Percentiles rank a stretch among this genome's conserved stretches.
Evolutionary conservation across 2,888 invertebrate genomes (phyloP).

Genomic region (Lysandra bellargus): DNA sequence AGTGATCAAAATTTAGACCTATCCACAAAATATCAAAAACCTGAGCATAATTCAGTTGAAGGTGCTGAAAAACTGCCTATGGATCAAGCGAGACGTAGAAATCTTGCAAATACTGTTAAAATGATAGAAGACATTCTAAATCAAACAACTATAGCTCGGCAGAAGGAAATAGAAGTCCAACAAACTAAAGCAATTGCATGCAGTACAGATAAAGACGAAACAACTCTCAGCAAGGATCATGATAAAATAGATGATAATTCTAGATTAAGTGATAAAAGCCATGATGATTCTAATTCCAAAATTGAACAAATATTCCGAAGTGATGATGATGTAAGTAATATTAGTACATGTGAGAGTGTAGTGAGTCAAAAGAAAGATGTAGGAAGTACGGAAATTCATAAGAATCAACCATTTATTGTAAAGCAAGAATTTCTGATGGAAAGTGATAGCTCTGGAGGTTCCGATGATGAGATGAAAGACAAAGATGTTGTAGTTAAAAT

Average conservation of each 20-base stretch:
- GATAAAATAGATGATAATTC: constrained; percentile 35
- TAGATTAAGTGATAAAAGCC: constrained; percentile 32
- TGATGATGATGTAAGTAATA: constrained; percentile 31
- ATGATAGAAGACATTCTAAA: constrained; percentile 59
- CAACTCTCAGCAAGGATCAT: constrained; percentile 33
- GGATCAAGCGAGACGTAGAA: constrained; percentile 50
- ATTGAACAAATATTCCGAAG: constrained; percentile 31
- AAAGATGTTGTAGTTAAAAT: constrained; percentile 49
- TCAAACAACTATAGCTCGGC: constrained; percentile 28
- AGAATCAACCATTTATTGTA: neutral
- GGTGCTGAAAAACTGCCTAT: constrained; percentile 17
- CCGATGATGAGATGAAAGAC: constrained; percentile 37
- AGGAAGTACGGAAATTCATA: neutral
- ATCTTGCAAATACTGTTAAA: constrained; percentile 64
- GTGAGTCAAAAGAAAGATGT: constrained; percentile 19
- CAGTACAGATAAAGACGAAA: constrained; percentile 31
- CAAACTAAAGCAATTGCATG: constrained; percentile 6
- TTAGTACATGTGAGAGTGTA: constrained; percentile 26
- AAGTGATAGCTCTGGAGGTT: constrained; percentile 35
- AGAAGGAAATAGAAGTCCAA: constrained; percentile 23
- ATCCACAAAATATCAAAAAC: constrained; percentile 22
- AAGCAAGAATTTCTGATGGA: constrained; percentile 38
- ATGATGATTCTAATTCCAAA: constrained; percentile 34
- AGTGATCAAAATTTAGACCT: constrained; percentile 20
- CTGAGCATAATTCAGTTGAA: neutral